A percentile compares a stretch with the other conserved stretches of the same genome.
Conservation (phyloP, 2,113 vertebrate species). For the Platysternon megacephalum region DNA sequence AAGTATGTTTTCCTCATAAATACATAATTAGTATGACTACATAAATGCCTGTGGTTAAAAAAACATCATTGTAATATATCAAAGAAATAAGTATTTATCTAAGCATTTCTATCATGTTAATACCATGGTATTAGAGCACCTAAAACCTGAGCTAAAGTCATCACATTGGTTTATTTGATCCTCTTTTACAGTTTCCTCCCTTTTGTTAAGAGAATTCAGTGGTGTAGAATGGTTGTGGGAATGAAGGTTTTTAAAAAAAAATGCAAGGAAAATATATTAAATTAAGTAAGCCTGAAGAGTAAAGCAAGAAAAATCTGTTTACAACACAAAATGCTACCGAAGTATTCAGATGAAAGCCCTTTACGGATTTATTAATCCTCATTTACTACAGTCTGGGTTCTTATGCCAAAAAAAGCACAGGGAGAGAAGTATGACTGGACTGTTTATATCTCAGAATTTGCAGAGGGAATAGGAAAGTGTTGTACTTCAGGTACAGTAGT, state of each 20-base stretch:
- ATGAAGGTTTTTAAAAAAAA: not conserved
- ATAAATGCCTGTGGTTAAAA: not conserved
- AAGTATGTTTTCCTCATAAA: not conserved
- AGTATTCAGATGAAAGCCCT: not conserved
- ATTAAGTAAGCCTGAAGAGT: rapidly evolving
- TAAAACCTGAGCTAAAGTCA: not conserved
- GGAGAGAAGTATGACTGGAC: not conserved
- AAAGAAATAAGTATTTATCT: not conserved
- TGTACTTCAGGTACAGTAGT: not conserved
- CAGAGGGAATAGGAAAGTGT: not conserved
- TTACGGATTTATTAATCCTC: not conserved
- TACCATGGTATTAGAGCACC: not conserved
- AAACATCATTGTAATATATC: not conserved
- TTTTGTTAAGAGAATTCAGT: not conserved
- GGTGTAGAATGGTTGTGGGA: not conserved
- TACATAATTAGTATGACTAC: not conserved
- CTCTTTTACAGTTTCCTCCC: not conserved
- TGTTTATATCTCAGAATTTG: not conserved
- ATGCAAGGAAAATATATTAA: not conserved
- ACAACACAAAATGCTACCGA: not conserved
- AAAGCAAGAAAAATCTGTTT: not conserved
- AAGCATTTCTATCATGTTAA: not conserved
- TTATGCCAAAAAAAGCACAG: not conserved
- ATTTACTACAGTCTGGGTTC: not conserved
- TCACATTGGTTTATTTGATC: not conserved